A percentile compares a stretch with the other conserved stretches of the same genome.
Conservation (phyloP, 1,140 invertebrate genomes). For the Saccostrea echinata region DNA sequence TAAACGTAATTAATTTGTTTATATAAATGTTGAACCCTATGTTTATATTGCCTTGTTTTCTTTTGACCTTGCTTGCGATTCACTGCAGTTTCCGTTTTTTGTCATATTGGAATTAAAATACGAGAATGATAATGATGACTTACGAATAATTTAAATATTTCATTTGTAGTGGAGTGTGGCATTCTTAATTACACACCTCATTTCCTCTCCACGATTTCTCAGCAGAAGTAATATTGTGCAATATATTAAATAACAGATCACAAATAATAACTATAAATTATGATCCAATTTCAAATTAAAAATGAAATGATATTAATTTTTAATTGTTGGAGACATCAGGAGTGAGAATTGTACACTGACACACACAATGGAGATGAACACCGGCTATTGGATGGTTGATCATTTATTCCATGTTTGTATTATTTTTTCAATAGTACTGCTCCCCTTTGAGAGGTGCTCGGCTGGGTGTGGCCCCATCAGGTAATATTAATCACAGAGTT, state of each 20-base stretch:
- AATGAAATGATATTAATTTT: neutral
- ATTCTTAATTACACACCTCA: constrained; percentile 12
- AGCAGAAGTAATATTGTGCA: constrained; percentile 19
- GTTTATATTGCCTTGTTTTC: neutral
- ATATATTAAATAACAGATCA: constrained; percentile 11
- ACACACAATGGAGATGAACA: neutral
- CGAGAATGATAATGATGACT: neutral
- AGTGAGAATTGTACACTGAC: neutral
- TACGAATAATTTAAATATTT: constrained; percentile 8
- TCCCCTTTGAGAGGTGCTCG: neutral
- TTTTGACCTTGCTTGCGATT: neutral
- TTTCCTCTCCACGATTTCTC: neutral
- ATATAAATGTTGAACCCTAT: neutral
- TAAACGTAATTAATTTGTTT: neutral
- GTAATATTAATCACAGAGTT: neutral
- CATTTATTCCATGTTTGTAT: constrained; percentile 4
- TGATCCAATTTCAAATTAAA: neutral
- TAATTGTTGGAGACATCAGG: neutral
- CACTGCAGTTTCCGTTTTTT: neutral
- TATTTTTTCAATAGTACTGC: neutral
- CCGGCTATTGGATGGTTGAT: neutral
- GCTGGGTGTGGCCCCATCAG: neutral
- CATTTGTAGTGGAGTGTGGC: neutral
- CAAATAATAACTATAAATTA: neutral
- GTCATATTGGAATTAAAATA: neutral